A percentile compares a stretch with the other conserved stretches of the same genome.
Conservation (phyloP, 2,797 vertebrate species). For the Cetoscarus ocellatus region DNA sequence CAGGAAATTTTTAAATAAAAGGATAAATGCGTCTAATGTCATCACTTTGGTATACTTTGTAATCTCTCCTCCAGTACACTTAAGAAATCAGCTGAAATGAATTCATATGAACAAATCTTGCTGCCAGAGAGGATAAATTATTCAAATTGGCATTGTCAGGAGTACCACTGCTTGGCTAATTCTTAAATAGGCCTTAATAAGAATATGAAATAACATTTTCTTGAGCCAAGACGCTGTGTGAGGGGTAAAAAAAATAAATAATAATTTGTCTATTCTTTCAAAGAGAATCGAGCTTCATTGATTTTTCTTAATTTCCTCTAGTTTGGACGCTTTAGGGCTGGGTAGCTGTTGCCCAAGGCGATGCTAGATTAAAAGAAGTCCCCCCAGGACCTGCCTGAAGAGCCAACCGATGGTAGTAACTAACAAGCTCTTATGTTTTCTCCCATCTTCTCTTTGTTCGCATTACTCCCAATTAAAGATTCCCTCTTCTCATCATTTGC, state of each 20-base stretch:
- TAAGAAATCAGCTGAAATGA: slow-evolving; percentile 5
- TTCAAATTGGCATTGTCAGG: slow-evolving; percentile 39
- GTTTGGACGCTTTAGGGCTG: slow-evolving; percentile 44
- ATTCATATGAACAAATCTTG: slow-evolving; percentile 13
- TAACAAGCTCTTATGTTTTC: slow-evolving; percentile 68
- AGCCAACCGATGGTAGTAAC: slow-evolving; percentile 49
- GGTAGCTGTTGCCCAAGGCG: slow-evolving; percentile 60
- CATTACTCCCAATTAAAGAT: slow-evolving; percentile 75
- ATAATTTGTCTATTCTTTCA: slow-evolving; percentile 53
- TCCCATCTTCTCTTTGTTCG: slow-evolving; percentile 65
- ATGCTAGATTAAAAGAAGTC: slow-evolving; percentile 70
- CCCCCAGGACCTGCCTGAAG: slow-evolving; percentile 66
- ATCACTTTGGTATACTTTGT: slow-evolving; percentile 12
- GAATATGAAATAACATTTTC: slow-evolving; percentile 35
- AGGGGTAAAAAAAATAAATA: not conserved
- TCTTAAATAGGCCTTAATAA: slow-evolving; percentile 50
- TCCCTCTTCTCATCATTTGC: slow-evolving; percentile 66
- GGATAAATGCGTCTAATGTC: slow-evolving; percentile 4
- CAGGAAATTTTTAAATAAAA: slow-evolving; percentile 10
- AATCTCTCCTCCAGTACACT: not conserved
- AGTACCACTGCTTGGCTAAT: slow-evolving; percentile 30
- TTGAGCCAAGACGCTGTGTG: not conserved
- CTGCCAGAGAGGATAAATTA: slow-evolving; percentile 26
- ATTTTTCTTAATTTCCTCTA: slow-evolving; percentile 63
- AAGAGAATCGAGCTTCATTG: slow-evolving; percentile 63